These are phyloP conservation scores for Antigone vipio DNA, from an alignment of 2,113 vertebrate species.

Conservation along the genomic window DNA sequence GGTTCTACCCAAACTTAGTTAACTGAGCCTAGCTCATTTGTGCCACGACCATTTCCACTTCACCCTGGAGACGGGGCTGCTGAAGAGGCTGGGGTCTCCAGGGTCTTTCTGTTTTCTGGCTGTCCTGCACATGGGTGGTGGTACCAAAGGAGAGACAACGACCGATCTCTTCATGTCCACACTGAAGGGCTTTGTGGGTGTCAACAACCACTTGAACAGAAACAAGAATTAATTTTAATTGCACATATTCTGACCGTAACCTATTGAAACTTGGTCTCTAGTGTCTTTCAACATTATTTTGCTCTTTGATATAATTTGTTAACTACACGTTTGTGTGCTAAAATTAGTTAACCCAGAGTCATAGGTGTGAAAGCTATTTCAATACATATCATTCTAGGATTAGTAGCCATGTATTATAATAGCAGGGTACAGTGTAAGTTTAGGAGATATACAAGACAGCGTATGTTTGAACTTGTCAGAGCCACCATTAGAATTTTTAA, in stretches of 20 bases:
- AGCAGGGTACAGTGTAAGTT: background rate
- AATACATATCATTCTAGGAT: background rate
- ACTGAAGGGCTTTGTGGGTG: background rate
- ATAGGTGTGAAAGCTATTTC: background rate
- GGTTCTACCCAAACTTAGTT: background rate
- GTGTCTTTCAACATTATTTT: background rate
- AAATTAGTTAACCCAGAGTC: background rate
- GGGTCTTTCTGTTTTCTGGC: background rate
- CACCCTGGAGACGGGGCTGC: background rate
- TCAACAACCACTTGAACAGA: background rate
- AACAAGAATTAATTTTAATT: background rate
- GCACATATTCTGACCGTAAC: background rate
- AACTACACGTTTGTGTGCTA: background rate
- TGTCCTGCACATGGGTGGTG: background rate
- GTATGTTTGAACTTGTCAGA: constrained; percentile 28
- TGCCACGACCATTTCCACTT: background rate
- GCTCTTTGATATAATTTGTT: background rate
- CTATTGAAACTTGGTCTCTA: background rate
- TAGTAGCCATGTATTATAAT: background rate
- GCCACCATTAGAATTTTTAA: constrained; percentile 44
- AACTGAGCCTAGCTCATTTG: background rate
- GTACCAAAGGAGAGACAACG: background rate
- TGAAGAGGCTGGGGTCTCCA: background rate
- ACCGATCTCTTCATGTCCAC: background rate
- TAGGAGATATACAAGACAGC: background rate